Base-by-base conservation (phyloP, 2,888 invertebrate species). In the Eristalis intricaria region DNA sequence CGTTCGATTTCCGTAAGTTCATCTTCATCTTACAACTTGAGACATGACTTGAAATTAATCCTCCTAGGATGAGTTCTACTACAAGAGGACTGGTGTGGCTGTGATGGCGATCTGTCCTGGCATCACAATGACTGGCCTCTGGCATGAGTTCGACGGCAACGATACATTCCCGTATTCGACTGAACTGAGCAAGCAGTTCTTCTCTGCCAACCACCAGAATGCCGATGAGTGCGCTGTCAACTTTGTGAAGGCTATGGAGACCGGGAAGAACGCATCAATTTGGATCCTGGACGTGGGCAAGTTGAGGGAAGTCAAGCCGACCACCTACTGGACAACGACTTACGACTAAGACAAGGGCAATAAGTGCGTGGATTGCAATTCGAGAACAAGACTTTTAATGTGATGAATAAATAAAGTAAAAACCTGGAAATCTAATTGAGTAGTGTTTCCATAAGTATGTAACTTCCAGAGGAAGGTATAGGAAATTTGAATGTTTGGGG, bases 231-330 rank as follows among this genome's bases (percentile, higher is more conserved):
- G 92, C 77, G 92, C 90, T 60, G 89, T 87, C 19, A 92, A 91
- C 76, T 90, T 93, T 60, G 89, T 92, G 11, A 90, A 89, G 66
- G 91, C 91, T 40, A 91, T 91, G 19, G 90, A 93, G 82, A 85
- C 88, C 13, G 90, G 90, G 23, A 89, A 91, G 84, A 92, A 92
- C 74, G 91, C 90, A 23, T 90, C 90, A 15, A 90, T 91, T 63
- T 92, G 92, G 91, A 91, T 92, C 58, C 89, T 90, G 19, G 92
- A 93, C 81, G 89, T 90, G 73, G 92, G 91, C 4, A 90, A 90
- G 15, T 80, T 92, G 61, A 89, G 91, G 82, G 79, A 90, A 65
- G 90, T 91, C 3, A 88, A 90, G 35, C 70, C 91, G 50, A 90
- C 90, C 5, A 89, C 89, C 77, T 92, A 91, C 84, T 92, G 91